Evolutionary conservation across 2,888 invertebrate genomes (phyloP).

Genomic region (Calliopum simillimum): DNA sequence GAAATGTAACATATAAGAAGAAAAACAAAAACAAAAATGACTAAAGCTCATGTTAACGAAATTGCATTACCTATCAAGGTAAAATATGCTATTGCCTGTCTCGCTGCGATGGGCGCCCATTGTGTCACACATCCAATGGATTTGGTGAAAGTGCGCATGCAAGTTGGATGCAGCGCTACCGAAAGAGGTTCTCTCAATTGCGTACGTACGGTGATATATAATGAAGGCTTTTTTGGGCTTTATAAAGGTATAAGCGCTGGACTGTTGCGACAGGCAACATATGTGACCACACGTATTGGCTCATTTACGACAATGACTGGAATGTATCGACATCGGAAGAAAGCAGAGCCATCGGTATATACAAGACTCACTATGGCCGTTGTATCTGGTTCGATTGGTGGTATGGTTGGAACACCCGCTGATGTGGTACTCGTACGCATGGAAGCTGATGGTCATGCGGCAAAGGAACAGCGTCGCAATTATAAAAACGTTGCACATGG

Average conservation of each 20-base stretch:
- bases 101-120: slow-evolving; percentile 90
- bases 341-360: neutral
- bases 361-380: slow-evolving; percentile 76
- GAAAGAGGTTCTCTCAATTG: neutral
- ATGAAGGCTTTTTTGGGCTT: neutral
- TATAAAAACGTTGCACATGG: slow-evolving; percentile 67
- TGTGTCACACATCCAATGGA: slow-evolving; percentile 94
- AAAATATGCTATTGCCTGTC: slow-evolving; percentile 83
- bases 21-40: no score
- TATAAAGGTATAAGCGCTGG: neutral
- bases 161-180: neutral
- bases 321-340: neutral
- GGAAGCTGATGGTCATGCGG: slow-evolving; percentile 96
- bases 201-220: neutral
- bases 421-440: slow-evolving; percentile 96
- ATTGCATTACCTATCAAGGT: slow-evolving; percentile 53
- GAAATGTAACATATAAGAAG: no score
- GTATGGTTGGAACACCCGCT: slow-evolving; percentile 91
- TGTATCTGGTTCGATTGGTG: slow-evolving; percentile 87
- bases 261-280: neutral
- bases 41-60: no score
- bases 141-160: slow-evolving; percentile 93
- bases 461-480: slow-evolving; percentile 85
- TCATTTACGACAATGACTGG: neutral
- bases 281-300: neutral